Evolutionary conservation across 2,888 invertebrate species (phyloP).

Genomic region (Lithophane ornitopus): DNA sequence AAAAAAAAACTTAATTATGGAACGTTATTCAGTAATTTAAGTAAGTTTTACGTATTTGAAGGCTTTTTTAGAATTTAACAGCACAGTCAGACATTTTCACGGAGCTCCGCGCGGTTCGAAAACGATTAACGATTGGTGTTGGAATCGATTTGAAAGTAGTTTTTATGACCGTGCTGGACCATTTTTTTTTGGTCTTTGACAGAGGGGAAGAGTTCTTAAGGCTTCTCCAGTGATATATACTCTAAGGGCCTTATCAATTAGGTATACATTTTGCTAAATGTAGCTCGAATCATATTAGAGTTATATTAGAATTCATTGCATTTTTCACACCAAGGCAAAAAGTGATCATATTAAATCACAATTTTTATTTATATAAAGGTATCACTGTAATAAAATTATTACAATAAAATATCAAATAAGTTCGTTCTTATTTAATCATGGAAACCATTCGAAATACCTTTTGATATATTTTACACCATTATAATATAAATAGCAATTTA

Average conservation of each 20-base stretch:
- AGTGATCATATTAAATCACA: slow-evolving; percentile 3
- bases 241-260: background rate
- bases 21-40: no score
- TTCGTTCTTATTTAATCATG: slow-evolving; percentile 55
- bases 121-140: no score
- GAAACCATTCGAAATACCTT: slow-evolving; percentile 41
- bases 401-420: slow-evolving; percentile 42
- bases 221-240: no score
- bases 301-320: background rate
- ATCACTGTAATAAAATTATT: background rate
- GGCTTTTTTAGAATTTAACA: no score
- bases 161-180: no score
- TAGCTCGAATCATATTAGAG: background rate
- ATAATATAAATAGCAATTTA: slow-evolving; percentile 35
- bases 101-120: no score
- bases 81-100: no score
- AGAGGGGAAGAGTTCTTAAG: no score
- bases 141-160: no score
- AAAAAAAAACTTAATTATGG: no score
- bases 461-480: slow-evolving; percentile 25
- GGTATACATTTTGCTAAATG: background rate
- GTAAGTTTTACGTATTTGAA: no score
- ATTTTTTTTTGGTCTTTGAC: no score
- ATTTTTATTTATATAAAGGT: background rate
- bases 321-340: background rate